A percentile compares a stretch with the other conserved stretches of the same genome.
Conservation (phyloP, 1,140 invertebrate species). For the Pogonus chalceus region DNA sequence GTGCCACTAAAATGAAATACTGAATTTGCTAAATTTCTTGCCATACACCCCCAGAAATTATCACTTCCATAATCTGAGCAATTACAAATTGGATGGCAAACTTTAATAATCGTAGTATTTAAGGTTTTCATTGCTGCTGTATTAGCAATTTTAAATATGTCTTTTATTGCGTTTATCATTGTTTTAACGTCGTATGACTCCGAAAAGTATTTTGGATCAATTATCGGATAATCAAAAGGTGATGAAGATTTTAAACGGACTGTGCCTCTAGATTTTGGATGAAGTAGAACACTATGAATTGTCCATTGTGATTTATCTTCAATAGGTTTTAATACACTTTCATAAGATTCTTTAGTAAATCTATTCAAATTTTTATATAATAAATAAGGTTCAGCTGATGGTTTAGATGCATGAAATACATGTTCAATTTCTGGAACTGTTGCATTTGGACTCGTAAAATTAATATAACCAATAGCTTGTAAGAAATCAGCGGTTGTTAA, state of each 20-base stretch:
- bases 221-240: conserved; percentile 60
- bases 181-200: conserved; percentile 54
- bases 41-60: conserved; percentile 45
- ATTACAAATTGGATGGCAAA: conserved; percentile 50
- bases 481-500: conserved; percentile 1
- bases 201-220: conserved; percentile 67
- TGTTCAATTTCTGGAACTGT: conserved; percentile 10
- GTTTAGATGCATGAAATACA: not conserved
- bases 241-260: conserved; percentile 55
- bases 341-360: conserved; percentile 1
- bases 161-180: conserved; percentile 49
- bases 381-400: not conserved
- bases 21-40: conserved; percentile 36
- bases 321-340: not conserved
- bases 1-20: conserved; percentile 48
- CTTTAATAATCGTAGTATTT: conserved; percentile 45
- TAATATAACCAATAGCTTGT: conserved; percentile 9
- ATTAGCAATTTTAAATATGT: conserved; percentile 44
- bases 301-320: conserved; percentile 29
- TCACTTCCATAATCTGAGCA: conserved; percentile 27
- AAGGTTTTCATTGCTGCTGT: conserved; percentile 48
- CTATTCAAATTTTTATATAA: not conserved
- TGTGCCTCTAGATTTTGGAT: conserved; percentile 62
- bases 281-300: conserved; percentile 49
- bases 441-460: not conserved